Evolutionary conservation across 2,113 vertebrate species (phyloP).

Genomic region (Lepus americanus): DNA sequence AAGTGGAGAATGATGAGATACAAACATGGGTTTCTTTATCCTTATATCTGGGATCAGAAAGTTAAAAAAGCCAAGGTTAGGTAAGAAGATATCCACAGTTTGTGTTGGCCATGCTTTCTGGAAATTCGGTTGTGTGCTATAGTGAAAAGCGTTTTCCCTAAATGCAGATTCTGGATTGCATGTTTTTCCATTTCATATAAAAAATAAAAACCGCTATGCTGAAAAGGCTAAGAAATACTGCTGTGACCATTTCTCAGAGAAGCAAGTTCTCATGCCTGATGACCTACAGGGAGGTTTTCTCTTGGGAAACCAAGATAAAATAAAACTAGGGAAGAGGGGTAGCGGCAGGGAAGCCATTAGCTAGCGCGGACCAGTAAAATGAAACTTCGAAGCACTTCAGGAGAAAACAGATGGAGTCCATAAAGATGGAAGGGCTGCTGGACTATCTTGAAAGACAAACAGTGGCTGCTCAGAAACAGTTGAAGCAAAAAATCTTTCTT

Average conservation of each 20-base stretch:
- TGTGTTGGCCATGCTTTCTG: background rate
- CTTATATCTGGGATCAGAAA: constrained; percentile 50
- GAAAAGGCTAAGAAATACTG: constrained; percentile 39
- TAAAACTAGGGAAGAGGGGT: background rate
- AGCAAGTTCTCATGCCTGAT: background rate
- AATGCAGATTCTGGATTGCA: background rate
- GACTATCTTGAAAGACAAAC: constrained; percentile 68
- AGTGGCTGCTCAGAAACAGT: constrained; percentile 45
- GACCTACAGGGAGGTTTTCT: constrained; percentile 23
- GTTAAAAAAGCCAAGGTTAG: background rate
- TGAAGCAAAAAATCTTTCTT: constrained; percentile 51
- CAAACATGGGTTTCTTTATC: constrained; percentile 43
- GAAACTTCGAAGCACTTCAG: constrained; percentile 49
- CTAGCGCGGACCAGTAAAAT: constrained; percentile 42
- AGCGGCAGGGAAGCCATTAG: background rate
- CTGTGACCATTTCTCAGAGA: constrained; percentile 23
- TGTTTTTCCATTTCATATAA: background rate
- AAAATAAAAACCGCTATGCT: constrained; percentile 9
- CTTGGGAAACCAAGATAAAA: constrained; percentile 58
- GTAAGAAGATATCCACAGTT: background rate
- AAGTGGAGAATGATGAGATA: constrained; percentile 49
- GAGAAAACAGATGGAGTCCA: constrained; percentile 73
- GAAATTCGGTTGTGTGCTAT: constrained; percentile 14
- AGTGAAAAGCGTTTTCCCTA: background rate
- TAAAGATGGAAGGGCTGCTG: constrained; percentile 47